Base-by-base conservation (phyloP, 2,888 invertebrate genomes). In the Leucoptera coffeella region DNA sequence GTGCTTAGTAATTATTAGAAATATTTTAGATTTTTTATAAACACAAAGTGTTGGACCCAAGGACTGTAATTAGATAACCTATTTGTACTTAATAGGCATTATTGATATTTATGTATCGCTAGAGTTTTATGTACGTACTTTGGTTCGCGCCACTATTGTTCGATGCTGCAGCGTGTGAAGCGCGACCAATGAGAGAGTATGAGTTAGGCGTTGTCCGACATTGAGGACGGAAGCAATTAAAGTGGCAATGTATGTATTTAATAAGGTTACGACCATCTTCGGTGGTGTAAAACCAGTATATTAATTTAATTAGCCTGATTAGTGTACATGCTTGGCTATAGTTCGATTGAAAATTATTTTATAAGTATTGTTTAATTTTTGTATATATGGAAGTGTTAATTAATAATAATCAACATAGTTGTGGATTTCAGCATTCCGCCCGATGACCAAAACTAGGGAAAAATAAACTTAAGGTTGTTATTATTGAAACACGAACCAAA, bases 401-500 rank as follows among this genome's bases (percentile, higher is more conserved):
- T 60, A 50, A 54, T 55, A 62, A 65, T 64, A 67, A 64, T 67
- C 65, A 65, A 65, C 65, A 59, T 67, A 65, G 67, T 71, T 71
- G 69, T 69, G 71, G 71, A 67, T 67, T 62, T 67, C 64, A 65
- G 72, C 72, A 71, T 71, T 71, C 71, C 71, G 67, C 69, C 67
- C 67, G 65, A 65, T 58, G 71, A 69, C 67, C 65, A 62, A 65
- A 67, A 60, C 53, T 57, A 55, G 62, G 62, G 46, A 58, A 59
- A 40, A 53, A 49, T 55, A 52, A 54, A 56, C 45, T 40, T 56
- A 57, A 53, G 51, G 46, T 52, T 48, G 45, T 52, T 47, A 43
- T 56, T 51, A 10, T 21, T 23, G 14, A 15, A 21, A 19, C 20
- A 24, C 14, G 15, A 9, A 23, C 12, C 12, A 20, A 23, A 15